Evolutionary conservation across 2,113 vertebrate species (phyloP).

Genomic region (Rana temporaria): DNA sequence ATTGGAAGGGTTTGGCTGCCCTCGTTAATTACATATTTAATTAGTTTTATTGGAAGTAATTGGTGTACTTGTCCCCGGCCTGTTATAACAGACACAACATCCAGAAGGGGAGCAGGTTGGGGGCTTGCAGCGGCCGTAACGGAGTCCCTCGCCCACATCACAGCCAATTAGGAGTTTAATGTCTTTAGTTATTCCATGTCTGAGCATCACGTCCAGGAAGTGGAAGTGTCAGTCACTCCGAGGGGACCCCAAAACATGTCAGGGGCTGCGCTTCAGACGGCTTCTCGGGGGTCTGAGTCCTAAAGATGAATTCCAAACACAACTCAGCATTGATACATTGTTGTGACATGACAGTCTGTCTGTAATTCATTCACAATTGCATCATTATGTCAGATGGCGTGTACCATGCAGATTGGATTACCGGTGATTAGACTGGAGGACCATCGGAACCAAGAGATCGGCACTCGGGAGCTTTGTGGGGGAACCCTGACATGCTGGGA

Average conservation of each 20-base stretch:
- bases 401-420: background rate
- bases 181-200: background rate
- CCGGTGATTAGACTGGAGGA: background rate
- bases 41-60: background rate
- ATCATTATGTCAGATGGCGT: background rate
- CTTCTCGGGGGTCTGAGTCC: background rate
- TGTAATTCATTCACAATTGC: slow-evolving; percentile 8
- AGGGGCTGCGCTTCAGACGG: background rate
- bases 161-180: background rate
- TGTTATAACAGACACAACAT: background rate
- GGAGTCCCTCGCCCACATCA: background rate
- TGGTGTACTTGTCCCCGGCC: background rate
- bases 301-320: background rate
- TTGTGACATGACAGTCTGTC: slow-evolving; percentile 19
- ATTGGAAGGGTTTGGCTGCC: background rate
- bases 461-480: background rate
- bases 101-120: background rate
- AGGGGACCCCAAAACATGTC: background rate
- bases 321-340: background rate
- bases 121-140: background rate
- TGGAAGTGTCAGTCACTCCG: background rate
- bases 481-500: background rate
- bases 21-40: background rate
- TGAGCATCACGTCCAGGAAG: background rate
- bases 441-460: background rate